Evolutionary conservation across 1,140 invertebrate species (phyloP), one percentile per base, ranked within the genome.

Genomic region (Doryteuthis pealeii): DNA sequence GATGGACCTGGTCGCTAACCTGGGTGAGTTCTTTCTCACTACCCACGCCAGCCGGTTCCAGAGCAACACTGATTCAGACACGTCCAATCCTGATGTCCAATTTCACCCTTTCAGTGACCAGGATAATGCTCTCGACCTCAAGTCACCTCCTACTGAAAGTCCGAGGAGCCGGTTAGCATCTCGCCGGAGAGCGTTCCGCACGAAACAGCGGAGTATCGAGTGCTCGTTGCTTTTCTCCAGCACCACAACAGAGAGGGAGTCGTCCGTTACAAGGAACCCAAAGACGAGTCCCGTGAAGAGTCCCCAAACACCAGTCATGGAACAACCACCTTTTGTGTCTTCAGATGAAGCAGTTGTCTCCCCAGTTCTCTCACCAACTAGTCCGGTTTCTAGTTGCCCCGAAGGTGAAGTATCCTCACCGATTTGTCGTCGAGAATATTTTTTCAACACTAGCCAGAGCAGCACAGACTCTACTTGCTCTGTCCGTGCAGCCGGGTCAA

Each of bases 41-140:
- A 76, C 81, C 80, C 45, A 83, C 81, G 74, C 82, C 79, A 77
- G 75, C 76, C n/a, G 76, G 82, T 45, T 77, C 82, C 32, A 78
- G 77, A 3, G 82, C 81, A 49, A 77, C 74, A 62, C 66, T 82
- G 26, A 79, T 79, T 69, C 73, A 78, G 49, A 78, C 72, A 70
- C 74, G 80, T 54, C 78, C 80, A 69, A 75, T 66, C 74, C 80
- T 81, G 62, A 35, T 71, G 65, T 68, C 26, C 22, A 31, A 67
- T 40, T 40, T 62, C 28, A 30, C n/a, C n/a, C n/a, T n/a, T n/a
- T n/a, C n/a, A n/a, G n/a, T n/a, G n/a, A n/a, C n/a, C 15, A 31
- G 12, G 31, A 68, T 32, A 31, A 33, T 30, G 66, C n/a, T 22
- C 6, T 62, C 15, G 58, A 62, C 58, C 3, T 62, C 22, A 68